phyloP scores from a whole-genome alignment of 2,113 vertebrate species.

The Rhinogobius similis region DNA sequence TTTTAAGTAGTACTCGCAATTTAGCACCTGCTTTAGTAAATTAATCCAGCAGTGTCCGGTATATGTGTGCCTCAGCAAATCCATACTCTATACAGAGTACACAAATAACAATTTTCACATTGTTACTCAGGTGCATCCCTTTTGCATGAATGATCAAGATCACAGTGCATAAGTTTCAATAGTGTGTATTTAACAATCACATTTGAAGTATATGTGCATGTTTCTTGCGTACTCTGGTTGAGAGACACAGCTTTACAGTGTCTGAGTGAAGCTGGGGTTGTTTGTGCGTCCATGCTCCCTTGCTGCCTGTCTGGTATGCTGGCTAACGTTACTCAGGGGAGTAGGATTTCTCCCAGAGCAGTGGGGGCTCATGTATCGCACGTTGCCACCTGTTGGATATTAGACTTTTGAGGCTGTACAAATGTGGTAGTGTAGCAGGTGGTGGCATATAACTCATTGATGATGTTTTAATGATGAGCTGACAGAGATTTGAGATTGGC shows the following conservation, averaged over 20 bases:
- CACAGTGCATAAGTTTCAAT: neutral
- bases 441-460: neutral
- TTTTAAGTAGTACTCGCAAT: too few species aligned
- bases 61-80: neutral
- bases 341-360: constrained; percentile 58
- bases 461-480: neutral
- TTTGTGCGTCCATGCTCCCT: constrained; percentile 32
- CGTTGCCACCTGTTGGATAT: constrained; percentile 50
- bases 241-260: neutral
- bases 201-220: neutral
- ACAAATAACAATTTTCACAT: neutral
- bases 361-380: constrained; percentile 49
- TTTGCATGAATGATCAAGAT: neutral
- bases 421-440: neutral
- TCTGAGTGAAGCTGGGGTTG: constrained; percentile 14
- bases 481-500: neutral
- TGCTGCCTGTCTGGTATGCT: constrained; percentile 17
- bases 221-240: neutral
- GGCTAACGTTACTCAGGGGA: constrained; percentile 53
- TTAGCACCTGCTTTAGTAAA: too few species aligned
- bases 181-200: neutral
- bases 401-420: neutral
- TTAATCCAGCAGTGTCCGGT: too few species aligned
- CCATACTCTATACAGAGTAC: neutral
- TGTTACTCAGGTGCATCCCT: neutral